Conservation (phyloP, 2,888 invertebrate species). For the Lysandra bellargus region DNA sequence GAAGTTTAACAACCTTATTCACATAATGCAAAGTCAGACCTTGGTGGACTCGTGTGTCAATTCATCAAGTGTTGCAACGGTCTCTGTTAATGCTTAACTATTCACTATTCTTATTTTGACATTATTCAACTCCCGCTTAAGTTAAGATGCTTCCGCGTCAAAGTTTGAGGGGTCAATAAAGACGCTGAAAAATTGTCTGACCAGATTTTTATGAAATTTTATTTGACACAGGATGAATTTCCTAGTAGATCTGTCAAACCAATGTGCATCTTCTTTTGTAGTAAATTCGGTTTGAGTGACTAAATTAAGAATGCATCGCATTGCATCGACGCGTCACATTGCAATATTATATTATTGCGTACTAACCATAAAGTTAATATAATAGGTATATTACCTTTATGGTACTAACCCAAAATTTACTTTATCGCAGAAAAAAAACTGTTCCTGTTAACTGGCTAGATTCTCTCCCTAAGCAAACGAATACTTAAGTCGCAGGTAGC, state of each 20-base stretch:
- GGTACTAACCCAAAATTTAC: neutral
- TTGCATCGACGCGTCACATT: neutral
- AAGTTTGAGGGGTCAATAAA: neutral
- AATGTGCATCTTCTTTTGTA: too few relatives aligned
- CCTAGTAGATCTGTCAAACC: too few relatives aligned
- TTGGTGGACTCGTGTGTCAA: neutral
- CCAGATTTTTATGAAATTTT: neutral
- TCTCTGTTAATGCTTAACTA: neutral
- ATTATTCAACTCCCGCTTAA: neutral
- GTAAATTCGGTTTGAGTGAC: neutral
- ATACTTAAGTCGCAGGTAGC: neutral
- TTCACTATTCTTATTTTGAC: neutral
- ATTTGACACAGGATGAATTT: neutral
- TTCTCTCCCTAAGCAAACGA: too few relatives aligned
- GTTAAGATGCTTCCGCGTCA: neutral
- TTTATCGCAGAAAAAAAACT: too few relatives aligned
- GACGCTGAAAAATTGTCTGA: neutral
- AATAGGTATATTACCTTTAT: too few relatives aligned
- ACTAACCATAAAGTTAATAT: neutral
- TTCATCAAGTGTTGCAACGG: conserved; percentile 1
- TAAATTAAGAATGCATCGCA: neutral
- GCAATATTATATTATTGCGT: neutral
- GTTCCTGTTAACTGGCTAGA: too few relatives aligned
- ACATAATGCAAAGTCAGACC: conserved; percentile 17
- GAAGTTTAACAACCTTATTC: conserved; percentile 11